Conservation (phyloP, 1,140 invertebrate species). For the Coptotermes formosanus region DNA sequence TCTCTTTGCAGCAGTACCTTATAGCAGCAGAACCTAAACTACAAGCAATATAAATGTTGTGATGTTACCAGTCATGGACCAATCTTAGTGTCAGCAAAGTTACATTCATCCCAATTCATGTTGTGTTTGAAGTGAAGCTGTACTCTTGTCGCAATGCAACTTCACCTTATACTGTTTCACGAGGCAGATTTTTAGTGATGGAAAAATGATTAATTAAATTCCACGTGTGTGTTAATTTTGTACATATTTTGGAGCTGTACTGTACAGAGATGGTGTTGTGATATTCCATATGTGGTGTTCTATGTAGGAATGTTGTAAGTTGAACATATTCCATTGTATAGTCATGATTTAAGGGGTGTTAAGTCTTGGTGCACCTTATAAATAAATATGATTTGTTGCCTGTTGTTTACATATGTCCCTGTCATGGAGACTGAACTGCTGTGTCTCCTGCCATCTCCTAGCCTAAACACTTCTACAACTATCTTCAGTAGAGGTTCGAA, state of each 20-base stretch:
- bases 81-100: background rate
- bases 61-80: background rate
- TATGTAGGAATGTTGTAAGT: constrained; percentile 9
- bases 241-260: background rate
- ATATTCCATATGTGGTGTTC: background rate
- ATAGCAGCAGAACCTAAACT: background rate
- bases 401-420: background rate
- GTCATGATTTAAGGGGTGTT: background rate
- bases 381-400: background rate
- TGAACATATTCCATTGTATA: background rate
- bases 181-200: background rate
- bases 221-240: background rate
- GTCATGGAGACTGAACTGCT: too few relatives aligned
- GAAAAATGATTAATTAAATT: background rate
- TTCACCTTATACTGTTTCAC: background rate
- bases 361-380: background rate
- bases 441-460: too few relatives aligned
- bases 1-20: background rate
- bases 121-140: background rate
- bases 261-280: background rate
- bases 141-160: background rate
- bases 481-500: too few relatives aligned
- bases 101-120: background rate
- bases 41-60: background rate
- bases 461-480: too few relatives aligned